A percentile compares a stretch with the other conserved stretches of the same genome.
Evolutionary conservation across 2,888 invertebrate genomes (phyloP).

Genomic region (Homarus gammarus): DNA sequence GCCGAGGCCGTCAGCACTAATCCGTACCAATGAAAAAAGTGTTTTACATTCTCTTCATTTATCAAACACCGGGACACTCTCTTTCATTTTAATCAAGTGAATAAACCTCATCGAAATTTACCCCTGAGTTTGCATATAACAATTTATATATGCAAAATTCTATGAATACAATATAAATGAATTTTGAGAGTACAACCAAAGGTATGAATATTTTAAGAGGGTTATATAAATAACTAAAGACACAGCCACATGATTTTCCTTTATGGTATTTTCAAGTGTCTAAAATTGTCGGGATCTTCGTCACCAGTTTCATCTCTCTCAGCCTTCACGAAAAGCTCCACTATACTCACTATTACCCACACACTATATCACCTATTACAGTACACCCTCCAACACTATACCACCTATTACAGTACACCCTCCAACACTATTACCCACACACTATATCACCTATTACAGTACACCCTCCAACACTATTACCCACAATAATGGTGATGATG

Average conservation of each 20-base stretch:
- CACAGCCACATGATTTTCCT: not conserved
- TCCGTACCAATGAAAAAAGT: not conserved
- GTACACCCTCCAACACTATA: too few species aligned
- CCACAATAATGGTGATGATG: too few species aligned
- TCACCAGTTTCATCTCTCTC: too few species aligned
- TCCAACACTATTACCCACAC: too few species aligned
- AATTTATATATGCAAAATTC: not conserved
- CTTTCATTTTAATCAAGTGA: not conserved
- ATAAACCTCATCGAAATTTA: not conserved
- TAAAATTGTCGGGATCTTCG: too few species aligned
- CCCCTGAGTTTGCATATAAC: conserved; percentile 1
- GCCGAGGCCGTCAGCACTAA: not conserved
- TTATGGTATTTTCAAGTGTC: not conserved
- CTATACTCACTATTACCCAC: too few species aligned
- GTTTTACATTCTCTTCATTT: not conserved
- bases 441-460: too few species aligned
- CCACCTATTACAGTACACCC: too few species aligned
- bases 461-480: too few species aligned
- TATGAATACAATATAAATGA: conserved; percentile 10
- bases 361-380: too few species aligned
- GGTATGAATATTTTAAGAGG: conserved; percentile 2
- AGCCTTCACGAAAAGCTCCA: too few species aligned
- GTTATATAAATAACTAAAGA: not conserved
- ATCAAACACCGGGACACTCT: not conserved
- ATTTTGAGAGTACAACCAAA: not conserved